Evolutionary conservation across 2,797 vertebrate species (phyloP), one percentile per base, ranked within the genome.

Genomic region (Cirrhinus mrigala): DNA sequence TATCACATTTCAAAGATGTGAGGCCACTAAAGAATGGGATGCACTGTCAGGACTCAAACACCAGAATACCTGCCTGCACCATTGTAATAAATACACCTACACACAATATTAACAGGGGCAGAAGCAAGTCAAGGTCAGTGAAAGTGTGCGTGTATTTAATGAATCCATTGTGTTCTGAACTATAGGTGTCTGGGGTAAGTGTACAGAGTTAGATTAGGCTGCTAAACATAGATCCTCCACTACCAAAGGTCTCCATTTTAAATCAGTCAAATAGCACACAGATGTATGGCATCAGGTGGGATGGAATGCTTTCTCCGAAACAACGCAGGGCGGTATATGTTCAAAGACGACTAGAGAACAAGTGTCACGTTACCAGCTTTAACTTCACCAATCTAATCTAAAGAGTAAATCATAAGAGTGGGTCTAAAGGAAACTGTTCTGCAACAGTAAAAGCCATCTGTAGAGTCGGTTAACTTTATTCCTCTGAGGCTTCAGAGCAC

Each of bases 191-290:
- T 27, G 73, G 40, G 73, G 73, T 79, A 82, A 33, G 62, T 20
- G 40, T 50, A 62, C 37, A 16, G 27, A 20, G n/a, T 60, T 11
- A 78, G 15, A 24, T 66, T 11, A 24, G 15, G 3, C 27, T 70
- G 60, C 80, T 64, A 82, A 82, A 77, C 44, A 54, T 70, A 82
- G 29, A 78, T 71, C 8, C 14, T 37, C 7, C 16, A 29, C 22
- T 68, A 56, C 1, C 68, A 71, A 11, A 14, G 14, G 52, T 60
- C 68, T 46, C 80, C 1, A 11, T 60, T 82, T 48, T 60, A 33
- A 82, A 60, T 73, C 52, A 71, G 40, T 40, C 33, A 44, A 77
- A 44, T 22, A 24, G 29, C 54, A 24, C 52, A 60, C 33, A 60
- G 20, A 77, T 24, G 52, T 10, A 58, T 58, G 54, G 40, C 22